A percentile compares a stretch with the other conserved stretches of the same genome.
Evolutionary conservation across 2,888 invertebrate species (phyloP).

Genomic region (Ormyrus rosae): DNA sequence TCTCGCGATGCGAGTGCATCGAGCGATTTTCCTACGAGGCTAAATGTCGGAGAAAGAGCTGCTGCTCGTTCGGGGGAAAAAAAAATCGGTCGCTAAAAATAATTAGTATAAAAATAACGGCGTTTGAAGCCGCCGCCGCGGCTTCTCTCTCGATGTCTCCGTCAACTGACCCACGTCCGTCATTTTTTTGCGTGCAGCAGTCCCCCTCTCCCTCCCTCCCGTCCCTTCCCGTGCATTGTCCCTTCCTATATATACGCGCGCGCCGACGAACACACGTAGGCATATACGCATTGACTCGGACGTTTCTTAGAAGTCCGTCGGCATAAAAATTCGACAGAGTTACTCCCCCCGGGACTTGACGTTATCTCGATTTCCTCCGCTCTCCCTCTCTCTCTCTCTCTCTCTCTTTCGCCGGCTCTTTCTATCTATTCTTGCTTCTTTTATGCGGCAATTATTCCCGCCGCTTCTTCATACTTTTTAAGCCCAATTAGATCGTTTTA

Average conservation of each 20-base stretch:
- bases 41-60: slow-evolving; percentile 1
- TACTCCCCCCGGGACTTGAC: slow-evolving; percentile 46
- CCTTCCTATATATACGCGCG: neutral
- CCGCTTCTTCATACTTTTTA: neutral
- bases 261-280: slow-evolving; percentile 23
- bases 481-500: too few species aligned
- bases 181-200: slow-evolving; percentile 29
- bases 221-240: slow-evolving; percentile 7
- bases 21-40: too few species aligned
- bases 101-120: neutral
- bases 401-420: slow-evolving; percentile 8
- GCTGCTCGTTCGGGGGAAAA: neutral
- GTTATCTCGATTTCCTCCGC: slow-evolving; percentile 42
- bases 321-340: slow-evolving; percentile 58
- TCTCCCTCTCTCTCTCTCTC: neutral
- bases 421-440: neutral
- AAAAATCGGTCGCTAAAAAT: slow-evolving; percentile 1
- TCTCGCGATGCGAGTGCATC: too few species aligned
- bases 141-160: slow-evolving; percentile 25
- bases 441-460: neutral
- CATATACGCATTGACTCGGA: slow-evolving; percentile 25
- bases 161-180: slow-evolving; percentile 53
- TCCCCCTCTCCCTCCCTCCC: neutral
- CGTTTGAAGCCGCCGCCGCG: slow-evolving; percentile 37
- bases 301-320: slow-evolving; percentile 51